These are phyloP conservation scores for Zonitis immaculata DNA, from an alignment of 2,888 invertebrate species.

Conservation along the genomic window DNA sequence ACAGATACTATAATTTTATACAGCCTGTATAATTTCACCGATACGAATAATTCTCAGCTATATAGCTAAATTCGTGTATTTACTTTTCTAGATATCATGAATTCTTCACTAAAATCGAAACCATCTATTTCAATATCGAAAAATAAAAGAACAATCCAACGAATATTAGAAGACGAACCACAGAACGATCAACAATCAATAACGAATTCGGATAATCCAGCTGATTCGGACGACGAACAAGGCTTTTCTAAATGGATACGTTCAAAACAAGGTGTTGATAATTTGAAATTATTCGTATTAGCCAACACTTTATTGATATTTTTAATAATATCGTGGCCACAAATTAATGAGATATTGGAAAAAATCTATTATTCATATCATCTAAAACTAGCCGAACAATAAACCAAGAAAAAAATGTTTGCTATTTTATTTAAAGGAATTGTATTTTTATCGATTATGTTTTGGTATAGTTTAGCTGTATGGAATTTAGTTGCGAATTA, in stretches of 20 bases:
- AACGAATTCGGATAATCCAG: too few species aligned
- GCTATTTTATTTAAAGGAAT: conserved; percentile 59
- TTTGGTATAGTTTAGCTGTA: conserved; percentile 67
- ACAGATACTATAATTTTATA: too few species aligned
- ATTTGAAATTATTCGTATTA: conserved; percentile 76
- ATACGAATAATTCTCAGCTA: too few species aligned
- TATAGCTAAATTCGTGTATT: too few species aligned
- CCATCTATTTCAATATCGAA: too few species aligned
- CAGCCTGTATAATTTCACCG: too few species aligned
- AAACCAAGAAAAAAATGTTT: conserved; percentile 57
- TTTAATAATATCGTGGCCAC: conserved; percentile 69
- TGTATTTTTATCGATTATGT: conserved; percentile 62
- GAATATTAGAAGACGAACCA: too few species aligned
- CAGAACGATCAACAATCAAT: too few species aligned
- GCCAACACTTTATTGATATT: conserved; percentile 70
- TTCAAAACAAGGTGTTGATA: conserved; percentile 63
- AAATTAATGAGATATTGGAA: conserved; percentile 57
- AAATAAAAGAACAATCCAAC: too few species aligned
- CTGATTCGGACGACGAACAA: conserved; percentile 39
- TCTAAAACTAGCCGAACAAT: too few species aligned
- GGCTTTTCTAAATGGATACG: conserved; percentile 45
- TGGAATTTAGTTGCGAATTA: conserved; percentile 71
- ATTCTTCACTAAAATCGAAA: too few species aligned
- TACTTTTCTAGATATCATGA: too few species aligned
- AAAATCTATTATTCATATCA: conserved; percentile 49